These are phyloP conservation scores for Bombus haemorrhoidalis DNA, from an alignment of 1,140 invertebrate species.

Conservation along the genomic window DNA sequence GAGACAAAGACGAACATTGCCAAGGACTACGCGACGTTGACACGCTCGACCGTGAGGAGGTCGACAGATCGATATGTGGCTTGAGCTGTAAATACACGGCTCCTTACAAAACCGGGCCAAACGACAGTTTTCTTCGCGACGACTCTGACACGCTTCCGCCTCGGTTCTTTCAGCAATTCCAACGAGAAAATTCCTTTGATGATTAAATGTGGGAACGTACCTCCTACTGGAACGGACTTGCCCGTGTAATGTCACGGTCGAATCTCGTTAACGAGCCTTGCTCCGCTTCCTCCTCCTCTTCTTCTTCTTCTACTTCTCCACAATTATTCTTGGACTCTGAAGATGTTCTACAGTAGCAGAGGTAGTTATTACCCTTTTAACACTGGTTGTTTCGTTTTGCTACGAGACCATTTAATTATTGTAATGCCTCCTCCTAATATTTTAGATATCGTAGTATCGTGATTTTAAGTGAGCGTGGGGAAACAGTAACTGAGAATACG, in stretches of 20 bases:
- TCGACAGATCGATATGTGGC: constrained; percentile 50
- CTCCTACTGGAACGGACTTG: not conserved
- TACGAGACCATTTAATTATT: no score
- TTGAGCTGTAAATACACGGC: constrained; percentile 18
- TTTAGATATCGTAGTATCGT: no score
- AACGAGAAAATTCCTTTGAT: not conserved
- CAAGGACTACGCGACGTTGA: constrained; percentile 43
- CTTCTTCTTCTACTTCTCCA: no score
- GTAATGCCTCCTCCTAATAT: no score
- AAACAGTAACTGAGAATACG: no score
- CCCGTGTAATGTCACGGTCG: no score
- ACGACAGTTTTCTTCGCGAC: constrained; percentile 38
- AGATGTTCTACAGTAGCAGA: no score
- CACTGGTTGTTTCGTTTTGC: no score
- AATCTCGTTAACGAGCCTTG: not conserved
- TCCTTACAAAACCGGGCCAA: constrained; percentile 20
- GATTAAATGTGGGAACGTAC: not conserved
- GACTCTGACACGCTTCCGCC: not conserved
- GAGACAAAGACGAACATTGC: not conserved
- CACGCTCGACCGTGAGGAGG: constrained; percentile 10
- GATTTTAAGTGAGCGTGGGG: no score
- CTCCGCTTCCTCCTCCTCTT: not conserved
- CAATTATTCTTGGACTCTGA: no score
- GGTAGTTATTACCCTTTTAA: no score
- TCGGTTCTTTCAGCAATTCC: not conserved